These are phyloP conservation scores for Hydrolagus affinis DNA, from an alignment of 2,113 vertebrate genomes.

Conservation along the genomic window DNA sequence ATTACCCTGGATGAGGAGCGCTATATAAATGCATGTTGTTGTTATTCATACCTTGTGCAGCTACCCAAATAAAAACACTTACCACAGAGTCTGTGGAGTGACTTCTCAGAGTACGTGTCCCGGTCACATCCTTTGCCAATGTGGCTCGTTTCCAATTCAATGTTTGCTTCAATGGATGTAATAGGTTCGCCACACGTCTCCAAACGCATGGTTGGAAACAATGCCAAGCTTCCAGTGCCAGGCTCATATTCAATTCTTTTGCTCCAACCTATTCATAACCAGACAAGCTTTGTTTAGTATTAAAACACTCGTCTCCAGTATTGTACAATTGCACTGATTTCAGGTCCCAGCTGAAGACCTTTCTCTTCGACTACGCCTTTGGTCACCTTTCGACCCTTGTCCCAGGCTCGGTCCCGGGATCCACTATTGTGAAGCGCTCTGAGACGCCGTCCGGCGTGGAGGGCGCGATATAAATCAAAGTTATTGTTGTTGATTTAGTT, in stretches of 20 bases:
- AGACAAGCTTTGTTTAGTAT: not conserved
- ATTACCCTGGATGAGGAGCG: too few relatives aligned
- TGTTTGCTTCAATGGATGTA: conserved; percentile 67
- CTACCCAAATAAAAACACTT: conserved; percentile 39
- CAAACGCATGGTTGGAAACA: conserved; percentile 82
- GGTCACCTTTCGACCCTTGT: too few relatives aligned
- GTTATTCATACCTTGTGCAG: not conserved
- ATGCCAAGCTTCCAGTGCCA: conserved; percentile 77
- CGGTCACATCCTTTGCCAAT: conserved; percentile 95
- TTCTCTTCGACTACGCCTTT: too few relatives aligned
- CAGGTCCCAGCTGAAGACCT: too few relatives aligned
- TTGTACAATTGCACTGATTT: not conserved
- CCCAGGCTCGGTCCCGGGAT: too few relatives aligned
- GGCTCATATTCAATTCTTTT: conserved; percentile 91
- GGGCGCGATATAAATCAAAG: too few relatives aligned
- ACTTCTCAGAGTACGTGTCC: conserved; percentile 97
- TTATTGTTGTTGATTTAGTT: too few relatives aligned
- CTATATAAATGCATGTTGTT: not conserved
- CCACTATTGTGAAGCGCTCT: too few relatives aligned
- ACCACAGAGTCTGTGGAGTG: conserved; percentile 90
- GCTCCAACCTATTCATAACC: conserved; percentile 67
- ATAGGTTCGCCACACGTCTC: conserved; percentile 86
- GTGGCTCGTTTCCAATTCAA: conserved; percentile 88
- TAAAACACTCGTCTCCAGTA: not conserved
- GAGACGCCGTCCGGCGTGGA: too few relatives aligned